Evolutionary conservation across 2,113 vertebrate species (phyloP), one percentile per base, ranked within the genome.

Genomic region (Sisor rabdophorus): DNA sequence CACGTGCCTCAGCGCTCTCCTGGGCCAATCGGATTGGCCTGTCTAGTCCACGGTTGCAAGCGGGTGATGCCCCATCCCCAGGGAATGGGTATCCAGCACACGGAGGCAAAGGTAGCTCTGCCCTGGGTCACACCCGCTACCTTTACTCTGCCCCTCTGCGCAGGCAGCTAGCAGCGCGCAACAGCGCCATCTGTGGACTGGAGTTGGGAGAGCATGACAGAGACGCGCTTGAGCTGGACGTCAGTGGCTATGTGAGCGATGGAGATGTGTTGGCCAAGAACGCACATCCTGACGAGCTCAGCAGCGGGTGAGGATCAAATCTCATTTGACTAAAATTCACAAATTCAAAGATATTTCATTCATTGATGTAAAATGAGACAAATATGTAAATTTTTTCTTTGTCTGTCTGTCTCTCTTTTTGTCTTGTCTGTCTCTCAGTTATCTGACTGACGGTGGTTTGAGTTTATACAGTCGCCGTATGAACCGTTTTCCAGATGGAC

Each of bases 211-310:
- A 96, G 86, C 93, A 94, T 82, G 86, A 86, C 0, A 95, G 86
- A 0, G 95, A 93, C 0, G 95, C 96, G 44, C 75, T 93, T 0
- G 95, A 96, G 55, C 85, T 97, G 92, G 97, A 99, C 0, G 92
- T 95, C 54, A 91, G 94, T 0, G 97, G 97, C 11, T 99, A 99
- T 84, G 98, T 99, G 95, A 99, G 97, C 0, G 97, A 99, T 0
- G 97, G 97, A 11, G 97, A 98, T 0, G 95, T 99, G 71, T 90
- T 99, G 81, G 92, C 92, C 86, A 98, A 99, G 91, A 98, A 96
- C 55, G 89, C 95, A 22, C 87, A 94, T n/a, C 79, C 93, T 0
- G 96, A 98, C 8, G 96, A 98, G 36, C 90, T 98, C 84, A 93
- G 93, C 0, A 99, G 97, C 0, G 97, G 97, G 97, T 98, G 67